Evolutionary conservation across 2,113 vertebrate genomes (phyloP), one percentile per base, ranked within the genome.

Genomic region (Andinoacara biseriatus): DNA sequence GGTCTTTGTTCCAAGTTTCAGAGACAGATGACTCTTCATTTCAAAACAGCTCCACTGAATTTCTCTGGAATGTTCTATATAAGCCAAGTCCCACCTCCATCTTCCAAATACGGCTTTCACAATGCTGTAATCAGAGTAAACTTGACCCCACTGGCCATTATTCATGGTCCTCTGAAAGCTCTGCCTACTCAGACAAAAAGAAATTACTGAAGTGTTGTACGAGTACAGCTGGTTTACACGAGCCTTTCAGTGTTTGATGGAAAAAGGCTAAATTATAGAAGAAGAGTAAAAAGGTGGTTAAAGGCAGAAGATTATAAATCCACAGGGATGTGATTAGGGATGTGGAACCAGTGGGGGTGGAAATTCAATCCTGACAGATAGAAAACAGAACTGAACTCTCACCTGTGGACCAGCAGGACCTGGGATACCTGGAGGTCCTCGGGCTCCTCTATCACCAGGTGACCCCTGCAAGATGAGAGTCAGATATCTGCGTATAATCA

Each of bases 401-500:
- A 94, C 94, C 93, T 86, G 80, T 59, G 82, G 62, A 22, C 93
- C 94, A 15, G 84, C 5, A n/a, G 61, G 18, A 8, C 94, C 93
- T 5, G 83, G 76, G 4, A 3, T 49, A 20, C 94, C 94, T 1
- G 10, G 17, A 38, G 22, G 43, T 75, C 93, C 94, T n/a, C 3
- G 0, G 4, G 9, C 20, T 78, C 92, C 93, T 57, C 20, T 2
- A 5, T 13, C 26, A 18, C 94, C 94, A 3, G 14, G 61, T 2
- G 1, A 0, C 26, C 93, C 94, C 94, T 95, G 58, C n/a, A 83
- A 10, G 26, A 2, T 84, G 18, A 26, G 5, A 29, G 17, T 11
- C 10, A 26, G 24, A 35, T 49, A 7, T 4, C 17, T 8, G 24
- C 24, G 17, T 4, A 43, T 20, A 52, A 29, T 7, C 4, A 24